Base-by-base conservation (phyloP, 2,797 vertebrate genomes). In the Sebastes variabilis region DNA sequence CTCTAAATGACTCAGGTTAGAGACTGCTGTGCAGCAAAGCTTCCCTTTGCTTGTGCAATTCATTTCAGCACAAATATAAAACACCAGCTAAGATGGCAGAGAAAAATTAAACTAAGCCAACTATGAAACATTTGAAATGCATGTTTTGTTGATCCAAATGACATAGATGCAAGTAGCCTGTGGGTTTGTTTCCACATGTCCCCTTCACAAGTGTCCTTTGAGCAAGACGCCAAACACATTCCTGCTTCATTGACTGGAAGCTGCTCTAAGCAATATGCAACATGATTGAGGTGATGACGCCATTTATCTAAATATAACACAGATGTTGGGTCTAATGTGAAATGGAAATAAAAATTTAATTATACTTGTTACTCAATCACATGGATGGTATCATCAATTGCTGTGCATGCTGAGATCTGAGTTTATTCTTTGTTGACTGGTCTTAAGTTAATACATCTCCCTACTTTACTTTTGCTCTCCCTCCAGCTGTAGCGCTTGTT, bases 1-100 rank as follows among this genome's bases (percentile, higher is more conserved):
- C 90, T 90, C 89, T 94, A 95, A 95, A 94, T 90, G 93, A 94
- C 89, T 94, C 68, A 80, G 87, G 90, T 89, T 93, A 89, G 84
- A 91, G 85, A 89, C 88, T 91, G 88, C 92, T 81, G 88, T 72
- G 88, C 66, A 84, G 86, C 72, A 88, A 89, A 81, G 81, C 87
- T 69, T 81, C 76, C 84, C 79, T 75, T 75, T 74, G 56, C 82
- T 64, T 81, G 72, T 81, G 67, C 82, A 66, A 79, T 80, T 89
- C 71, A 84, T 75, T 90, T 85, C 54, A 67, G 25, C 59, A 46
- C 12, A 4, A 52, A 82, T 30, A 62, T 60, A 72, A 83, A 86
- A 75, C 54, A 49, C 8, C 8, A 65, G 71, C 32, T 18, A 10
- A 78, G 52, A 78, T 6, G 32, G 70, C 22, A 59, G 13, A 18